phyloP scores from a whole-genome alignment of 2,797 vertebrate species.

The Falco peregrinus region DNA sequence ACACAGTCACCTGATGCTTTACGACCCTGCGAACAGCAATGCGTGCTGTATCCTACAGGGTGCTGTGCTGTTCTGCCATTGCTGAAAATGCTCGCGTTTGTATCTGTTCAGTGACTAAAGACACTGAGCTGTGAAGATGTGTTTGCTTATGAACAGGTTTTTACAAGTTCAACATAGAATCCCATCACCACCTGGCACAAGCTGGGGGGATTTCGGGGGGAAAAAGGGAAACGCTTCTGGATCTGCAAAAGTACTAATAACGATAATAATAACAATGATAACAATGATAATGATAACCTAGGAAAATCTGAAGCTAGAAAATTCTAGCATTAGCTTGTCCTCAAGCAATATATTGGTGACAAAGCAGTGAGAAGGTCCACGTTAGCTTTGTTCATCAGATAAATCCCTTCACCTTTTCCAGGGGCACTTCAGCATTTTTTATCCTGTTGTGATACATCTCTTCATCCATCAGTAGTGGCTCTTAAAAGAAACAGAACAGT shows the following conservation, averaged over 20 bases:
- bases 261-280: not conserved
- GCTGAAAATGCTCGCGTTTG: not conserved
- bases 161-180: not conserved
- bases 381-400: not conserved
- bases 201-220: not conserved
- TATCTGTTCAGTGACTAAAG: not conserved
- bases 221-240: not conserved
- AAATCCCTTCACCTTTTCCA: not conserved
- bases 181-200: accelerated
- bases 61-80: not conserved
- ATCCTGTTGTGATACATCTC: not conserved
- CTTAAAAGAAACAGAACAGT: not conserved
- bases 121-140: not conserved
- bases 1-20: not conserved
- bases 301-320: not conserved
- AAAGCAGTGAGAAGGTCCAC: not conserved
- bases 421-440: not conserved
- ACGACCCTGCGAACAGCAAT: not conserved
- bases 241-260: not conserved
- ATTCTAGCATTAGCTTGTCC: not conserved
- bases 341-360: not conserved
- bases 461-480: not conserved
- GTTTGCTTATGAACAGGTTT: not conserved
- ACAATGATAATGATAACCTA: not conserved
- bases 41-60: not conserved